These are phyloP conservation scores for Megaustenia siamemsis DNA, from an alignment of 2,888 invertebrate genomes.

Conservation along the genomic window DNA sequence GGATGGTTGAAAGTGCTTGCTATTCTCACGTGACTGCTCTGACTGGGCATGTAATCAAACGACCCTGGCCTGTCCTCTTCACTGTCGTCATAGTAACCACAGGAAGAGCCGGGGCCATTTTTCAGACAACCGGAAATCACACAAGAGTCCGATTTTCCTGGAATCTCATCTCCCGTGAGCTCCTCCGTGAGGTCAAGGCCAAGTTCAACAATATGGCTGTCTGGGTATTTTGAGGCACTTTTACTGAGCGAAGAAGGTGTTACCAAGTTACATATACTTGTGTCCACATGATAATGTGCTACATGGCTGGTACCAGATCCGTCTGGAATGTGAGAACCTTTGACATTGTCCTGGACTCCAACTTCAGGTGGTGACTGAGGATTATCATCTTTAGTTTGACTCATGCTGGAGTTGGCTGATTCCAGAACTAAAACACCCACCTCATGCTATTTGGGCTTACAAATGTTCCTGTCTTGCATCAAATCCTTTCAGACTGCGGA, in stretches of 20 bases:
- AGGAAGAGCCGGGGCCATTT: not conserved
- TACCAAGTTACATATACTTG: not conserved
- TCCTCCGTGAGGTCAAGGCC: no score
- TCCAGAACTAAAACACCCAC: not conserved
- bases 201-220: not conserved
- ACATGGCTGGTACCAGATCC: not conserved
- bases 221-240: not conserved
- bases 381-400: not conserved
- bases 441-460: not conserved
- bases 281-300: not conserved
- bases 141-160: slow-evolving; percentile 34
- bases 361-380: not conserved
- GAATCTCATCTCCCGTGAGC: not conserved
- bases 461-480: not conserved
- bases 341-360: not conserved
- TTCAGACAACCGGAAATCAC: not conserved
- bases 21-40: slow-evolving; percentile 37
- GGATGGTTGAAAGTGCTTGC: slow-evolving; percentile 57
- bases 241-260: not conserved
- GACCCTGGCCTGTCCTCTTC: slow-evolving; percentile 54
- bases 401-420: not conserved
- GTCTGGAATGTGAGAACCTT: not conserved
- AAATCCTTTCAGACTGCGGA: not conserved
- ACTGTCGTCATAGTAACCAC: not conserved
- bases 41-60: slow-evolving; percentile 64